Evolutionary conservation across 2,113 vertebrate genomes (phyloP).

Genomic region (Lepus timidus): DNA sequence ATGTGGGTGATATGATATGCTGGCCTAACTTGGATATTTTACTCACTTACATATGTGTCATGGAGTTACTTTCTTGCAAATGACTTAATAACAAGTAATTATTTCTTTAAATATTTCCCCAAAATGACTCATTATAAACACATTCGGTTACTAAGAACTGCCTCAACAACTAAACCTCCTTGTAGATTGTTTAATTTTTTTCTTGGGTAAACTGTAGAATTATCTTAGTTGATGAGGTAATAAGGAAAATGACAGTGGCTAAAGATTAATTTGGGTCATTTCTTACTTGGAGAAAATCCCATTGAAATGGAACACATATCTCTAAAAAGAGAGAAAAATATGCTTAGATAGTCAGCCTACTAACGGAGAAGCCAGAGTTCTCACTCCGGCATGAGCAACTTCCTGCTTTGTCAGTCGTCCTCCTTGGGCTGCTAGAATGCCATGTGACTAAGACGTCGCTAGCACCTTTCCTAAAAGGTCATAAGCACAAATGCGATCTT

Average conservation of each 20-base stretch:
- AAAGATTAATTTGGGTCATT: neutral
- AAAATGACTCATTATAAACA: slow-evolving; percentile 63
- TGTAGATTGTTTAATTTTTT: slow-evolving; percentile 33
- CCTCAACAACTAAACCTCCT: neutral
- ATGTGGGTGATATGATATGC: neutral
- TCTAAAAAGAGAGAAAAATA: neutral
- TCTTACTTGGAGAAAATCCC: slow-evolving; percentile 36
- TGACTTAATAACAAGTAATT: slow-evolving; percentile 34
- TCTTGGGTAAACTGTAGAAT: neutral
- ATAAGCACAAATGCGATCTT: slow-evolving; percentile 51
- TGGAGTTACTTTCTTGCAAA: slow-evolving; percentile 49
- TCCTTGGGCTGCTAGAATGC: slow-evolving; percentile 51
- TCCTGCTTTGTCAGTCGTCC: slow-evolving; percentile 25
- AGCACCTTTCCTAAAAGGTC: slow-evolving; percentile 66
- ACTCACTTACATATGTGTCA: neutral
- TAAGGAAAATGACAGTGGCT: neutral
- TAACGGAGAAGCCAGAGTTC: neutral
- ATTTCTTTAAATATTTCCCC: neutral
- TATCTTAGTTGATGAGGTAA: slow-evolving; percentile 38
- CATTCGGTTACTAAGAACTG: neutral
- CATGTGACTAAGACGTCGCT: slow-evolving; percentile 14
- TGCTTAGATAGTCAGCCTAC: neutral
- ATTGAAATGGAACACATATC: neutral
- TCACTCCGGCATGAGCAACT: neutral
- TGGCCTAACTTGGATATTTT: slow-evolving; percentile 26